Evolutionary conservation across 2,888 invertebrate species (phyloP), one percentile per base, ranked within the genome.

Genomic region (Danaus chrysippus): DNA sequence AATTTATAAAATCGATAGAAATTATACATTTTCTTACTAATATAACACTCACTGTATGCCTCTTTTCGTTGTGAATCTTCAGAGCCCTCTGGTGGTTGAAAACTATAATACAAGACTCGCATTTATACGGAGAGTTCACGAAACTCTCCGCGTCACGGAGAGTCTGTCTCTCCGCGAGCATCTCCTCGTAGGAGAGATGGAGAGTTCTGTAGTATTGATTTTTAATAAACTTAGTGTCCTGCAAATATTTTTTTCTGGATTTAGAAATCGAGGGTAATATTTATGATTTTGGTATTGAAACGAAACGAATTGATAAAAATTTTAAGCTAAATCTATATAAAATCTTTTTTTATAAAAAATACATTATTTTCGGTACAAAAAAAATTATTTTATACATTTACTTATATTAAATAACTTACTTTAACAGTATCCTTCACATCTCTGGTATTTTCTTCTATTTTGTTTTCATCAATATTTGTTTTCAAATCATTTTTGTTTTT

Each of bases 101-200:
- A 0, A 78, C 80, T 0, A 84, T 57, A 0, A 86, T 59, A 11
- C 86, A 86, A 0, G 65, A 75, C 0, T 79, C 77, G 23, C 86
- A 86, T 15, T 82, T 83, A 43, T 74, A 78, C 15, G 75, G 71
- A 0, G 83, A 72, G 0, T 70, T 71, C 0, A 70, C 0, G 23
- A 78, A 86, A 0, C 67, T 59, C 0, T 79, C 78, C 41, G 70
- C 74, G 0, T 61, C 58, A 0, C 73, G 61, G 1, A 81, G 79
- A 10, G 42, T 74, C 23, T 76, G 73, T 59, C 86, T 70, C 41
- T 86, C 87, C 15, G 63, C 2, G 41, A 82, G 42, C 81, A 86
- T 79, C 11, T 86, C 84, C 1, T 86, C 85, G 54, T 83, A 83
- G 0, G 80, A 68, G 34, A 86, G 49, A 15, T 85, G 82, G 63